phyloP scores from a whole-genome alignment of 2,113 vertebrate species.

The Panurus biarmicus region DNA sequence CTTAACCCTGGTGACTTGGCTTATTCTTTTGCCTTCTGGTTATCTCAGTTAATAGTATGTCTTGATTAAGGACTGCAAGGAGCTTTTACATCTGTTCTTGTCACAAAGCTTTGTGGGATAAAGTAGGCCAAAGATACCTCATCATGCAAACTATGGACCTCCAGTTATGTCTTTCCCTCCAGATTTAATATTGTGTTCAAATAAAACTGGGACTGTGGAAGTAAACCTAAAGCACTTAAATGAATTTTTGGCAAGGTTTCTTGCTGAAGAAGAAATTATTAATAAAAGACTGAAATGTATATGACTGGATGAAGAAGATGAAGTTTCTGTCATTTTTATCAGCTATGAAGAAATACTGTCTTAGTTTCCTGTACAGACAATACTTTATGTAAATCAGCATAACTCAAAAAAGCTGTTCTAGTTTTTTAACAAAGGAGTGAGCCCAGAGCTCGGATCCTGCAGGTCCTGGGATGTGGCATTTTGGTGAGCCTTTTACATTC shows the following conservation, averaged over 20 bases:
- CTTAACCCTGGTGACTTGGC: background rate
- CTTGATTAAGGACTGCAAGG: slow-evolving; percentile 38
- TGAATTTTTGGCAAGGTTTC: background rate
- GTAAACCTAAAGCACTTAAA: background rate
- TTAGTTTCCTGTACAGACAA: background rate
- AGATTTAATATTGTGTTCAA: background rate
- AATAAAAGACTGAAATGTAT: background rate
- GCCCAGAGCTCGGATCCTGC: background rate
- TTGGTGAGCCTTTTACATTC: background rate
- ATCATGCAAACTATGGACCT: background rate
- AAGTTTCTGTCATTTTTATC: background rate
- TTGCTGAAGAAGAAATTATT: background rate
- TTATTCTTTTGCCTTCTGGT: slow-evolving; percentile 12
- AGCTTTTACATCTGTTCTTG: slow-evolving; percentile 25
- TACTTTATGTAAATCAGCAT: background rate
- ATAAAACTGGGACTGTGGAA: background rate
- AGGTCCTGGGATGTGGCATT: background rate
- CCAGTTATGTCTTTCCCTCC: background rate
- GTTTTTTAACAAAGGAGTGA: background rate
- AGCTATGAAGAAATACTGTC: background rate
- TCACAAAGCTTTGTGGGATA: background rate
- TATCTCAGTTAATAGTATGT: background rate
- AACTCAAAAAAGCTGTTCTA: background rate
- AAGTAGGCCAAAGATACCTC: slow-evolving; percentile 20
- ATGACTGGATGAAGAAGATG: background rate